Evolutionary conservation across 2,888 invertebrate genomes (phyloP).

Genomic region (Patella caerulea): DNA sequence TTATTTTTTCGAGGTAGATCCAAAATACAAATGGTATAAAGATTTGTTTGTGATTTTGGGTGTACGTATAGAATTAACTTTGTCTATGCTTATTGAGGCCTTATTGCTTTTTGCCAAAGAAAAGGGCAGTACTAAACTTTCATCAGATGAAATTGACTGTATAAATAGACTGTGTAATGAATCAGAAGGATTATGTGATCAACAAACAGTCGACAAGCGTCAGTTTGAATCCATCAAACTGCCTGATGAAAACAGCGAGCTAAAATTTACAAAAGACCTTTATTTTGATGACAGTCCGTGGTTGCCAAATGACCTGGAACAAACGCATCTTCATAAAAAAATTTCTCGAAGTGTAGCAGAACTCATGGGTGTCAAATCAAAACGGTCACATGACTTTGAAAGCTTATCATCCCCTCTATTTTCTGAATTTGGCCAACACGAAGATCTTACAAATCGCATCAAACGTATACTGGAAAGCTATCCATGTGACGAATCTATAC

Average conservation of each 20-base stretch:
- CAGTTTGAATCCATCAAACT: neutral
- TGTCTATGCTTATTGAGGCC: neutral
- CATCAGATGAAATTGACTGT: neutral
- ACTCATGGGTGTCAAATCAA: constrained; percentile 40
- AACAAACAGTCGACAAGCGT: neutral
- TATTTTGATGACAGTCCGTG: constrained; percentile 49
- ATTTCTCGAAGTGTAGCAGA: constrained; percentile 48
- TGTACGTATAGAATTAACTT: neutral
- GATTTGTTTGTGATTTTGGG: neutral
- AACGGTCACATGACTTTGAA: constrained; percentile 24
- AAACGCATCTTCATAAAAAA: constrained; percentile 32
- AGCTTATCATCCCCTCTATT: constrained; percentile 21
- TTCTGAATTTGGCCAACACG: constrained; percentile 64
- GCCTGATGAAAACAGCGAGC: constrained; percentile 18
- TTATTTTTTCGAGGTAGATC: neutral
- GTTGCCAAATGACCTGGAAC: constrained; percentile 38
- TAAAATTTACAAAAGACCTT: constrained; percentile 30
- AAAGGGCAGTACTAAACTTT: neutral
- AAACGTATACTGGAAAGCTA: constrained; percentile 59
- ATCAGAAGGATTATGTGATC: neutral
- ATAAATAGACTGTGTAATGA: neutral
- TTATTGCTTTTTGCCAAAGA: neutral
- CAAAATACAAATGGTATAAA: neutral
- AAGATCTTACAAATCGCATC: constrained; percentile 60
- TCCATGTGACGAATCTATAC: constrained; percentile 59